Evolutionary conservation across 2,797 vertebrate genomes (phyloP), one percentile per base, ranked within the genome.

Genomic region (Alfaro cultratus): DNA sequence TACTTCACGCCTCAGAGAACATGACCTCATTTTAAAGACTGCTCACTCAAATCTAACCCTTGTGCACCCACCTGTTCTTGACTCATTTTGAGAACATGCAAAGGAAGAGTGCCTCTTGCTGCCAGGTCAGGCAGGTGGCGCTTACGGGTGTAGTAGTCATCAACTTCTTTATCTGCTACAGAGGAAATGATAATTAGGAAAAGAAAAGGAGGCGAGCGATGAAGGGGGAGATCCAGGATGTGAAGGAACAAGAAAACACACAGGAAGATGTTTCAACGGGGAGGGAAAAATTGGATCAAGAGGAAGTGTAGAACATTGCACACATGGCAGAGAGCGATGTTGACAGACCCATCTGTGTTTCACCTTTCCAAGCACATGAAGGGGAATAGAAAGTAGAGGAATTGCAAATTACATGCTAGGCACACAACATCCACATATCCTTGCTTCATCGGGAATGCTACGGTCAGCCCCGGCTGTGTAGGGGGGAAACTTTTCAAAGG

Each of bases 111-210:
- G 87, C 98, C 95, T 3, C 98, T 94, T 2, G 98, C 98, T 0
- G 99, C 98, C 91, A 99, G 95, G 94, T 99, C 99, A 0, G 99
- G 98, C 87, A 99, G 96, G 90, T 99, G 97, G 76, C 98, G 95
- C 89, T 98, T 97, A 77, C 98, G 96, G 92, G 95, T 97, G 91
- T 99, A 99, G 94, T 99, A 99, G 29, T 99, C 99, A 0, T 99
- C 98, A 0, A 98, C 97, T 11, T 99, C 99, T 93, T 99, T 99
- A 93, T 99, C 99, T 74, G 97, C 99, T 99, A 95, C 84, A 82
- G 83, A 93, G 67, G 67, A 89, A 62, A 67, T 41, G n/a, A 77
- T 23, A 77, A 60, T 75, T 75, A n/a, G 18, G 16, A n/a, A 49
- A 78, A 75, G 75, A 73, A 45, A 67, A 4, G 84, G 39, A 84